Evolutionary conservation across 2,888 invertebrate genomes (phyloP).

Genomic region (Lymantria dispar): DNA sequence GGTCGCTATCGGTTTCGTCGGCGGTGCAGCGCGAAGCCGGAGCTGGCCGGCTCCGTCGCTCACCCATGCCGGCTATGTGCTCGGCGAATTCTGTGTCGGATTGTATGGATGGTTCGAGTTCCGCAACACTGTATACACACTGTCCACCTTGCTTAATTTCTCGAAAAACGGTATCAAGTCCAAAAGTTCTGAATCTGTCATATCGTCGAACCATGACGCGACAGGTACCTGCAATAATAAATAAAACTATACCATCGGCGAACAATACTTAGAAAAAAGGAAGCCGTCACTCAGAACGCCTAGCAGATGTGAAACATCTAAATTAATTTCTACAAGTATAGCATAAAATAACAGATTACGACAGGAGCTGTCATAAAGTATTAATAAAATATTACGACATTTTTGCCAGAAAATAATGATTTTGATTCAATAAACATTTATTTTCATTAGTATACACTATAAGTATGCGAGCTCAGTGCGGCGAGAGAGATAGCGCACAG

Average conservation of each 20-base stretch:
- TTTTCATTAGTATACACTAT: no score
- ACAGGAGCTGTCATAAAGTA: no score
- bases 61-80: conserved; percentile 57
- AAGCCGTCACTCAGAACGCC: neutral
- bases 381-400: no score
- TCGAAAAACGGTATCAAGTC: conserved; percentile 99
- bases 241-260: neutral
- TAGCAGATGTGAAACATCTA: no score
- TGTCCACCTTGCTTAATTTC: conserved; percentile 97
- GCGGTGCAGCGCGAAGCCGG: conserved; percentile 20
- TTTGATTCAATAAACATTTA: no score
- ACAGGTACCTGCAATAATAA: conserved; percentile 92
- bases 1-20: conserved; percentile 27
- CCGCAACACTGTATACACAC: conserved; percentile 97
- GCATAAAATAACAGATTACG: no score
- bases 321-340: no score
- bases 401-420: no score
- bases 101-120: conserved; percentile 95
- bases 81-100: conserved; percentile 71
- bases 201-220: conserved; percentile 99
- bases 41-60: conserved; percentile 7
- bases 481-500: no score
- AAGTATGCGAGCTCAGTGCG: no score
- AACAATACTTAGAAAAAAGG: neutral
- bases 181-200: conserved; percentile 97